Conservation (phyloP, 2,797 vertebrate species). For the Loriculus beryllinus region DNA sequence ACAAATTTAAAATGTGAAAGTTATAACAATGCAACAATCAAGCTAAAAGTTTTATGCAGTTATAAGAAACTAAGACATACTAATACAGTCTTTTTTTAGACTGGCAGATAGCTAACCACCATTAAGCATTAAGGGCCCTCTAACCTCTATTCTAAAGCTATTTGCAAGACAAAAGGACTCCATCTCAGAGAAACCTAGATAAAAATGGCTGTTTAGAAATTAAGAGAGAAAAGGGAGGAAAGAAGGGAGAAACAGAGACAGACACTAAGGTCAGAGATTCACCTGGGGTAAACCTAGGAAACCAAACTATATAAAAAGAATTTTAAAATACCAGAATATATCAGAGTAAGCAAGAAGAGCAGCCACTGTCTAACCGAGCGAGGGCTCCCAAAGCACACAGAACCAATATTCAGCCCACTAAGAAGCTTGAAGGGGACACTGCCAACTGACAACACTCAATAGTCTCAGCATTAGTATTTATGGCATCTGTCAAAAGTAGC, state of each 20-base stretch:
- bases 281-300: neutral
- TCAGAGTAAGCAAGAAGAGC: neutral
- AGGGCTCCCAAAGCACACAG: neutral
- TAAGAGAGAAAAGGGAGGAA: neutral
- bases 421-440: neutral
- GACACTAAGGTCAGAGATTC: neutral
- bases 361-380: neutral
- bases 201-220: neutral
- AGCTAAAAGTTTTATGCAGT: neutral
- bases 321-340: neutral
- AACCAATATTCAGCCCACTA: accelerated
- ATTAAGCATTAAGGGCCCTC: neutral
- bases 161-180: neutral
- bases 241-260: neutral
- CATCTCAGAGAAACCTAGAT: neutral
- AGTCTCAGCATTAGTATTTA: neutral
- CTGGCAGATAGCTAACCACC: neutral
- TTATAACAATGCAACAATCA: neutral
- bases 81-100: neutral
- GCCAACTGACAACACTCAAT: neutral
- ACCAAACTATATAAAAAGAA: neutral
- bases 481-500: neutral
- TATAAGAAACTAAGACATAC: neutral
- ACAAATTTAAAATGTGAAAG: neutral
- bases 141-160: neutral